A percentile compares a stretch with the other conserved stretches of the same genome.
Conservation (phyloP, 2,797 vertebrate genomes). For the Balearica regulorum region DNA sequence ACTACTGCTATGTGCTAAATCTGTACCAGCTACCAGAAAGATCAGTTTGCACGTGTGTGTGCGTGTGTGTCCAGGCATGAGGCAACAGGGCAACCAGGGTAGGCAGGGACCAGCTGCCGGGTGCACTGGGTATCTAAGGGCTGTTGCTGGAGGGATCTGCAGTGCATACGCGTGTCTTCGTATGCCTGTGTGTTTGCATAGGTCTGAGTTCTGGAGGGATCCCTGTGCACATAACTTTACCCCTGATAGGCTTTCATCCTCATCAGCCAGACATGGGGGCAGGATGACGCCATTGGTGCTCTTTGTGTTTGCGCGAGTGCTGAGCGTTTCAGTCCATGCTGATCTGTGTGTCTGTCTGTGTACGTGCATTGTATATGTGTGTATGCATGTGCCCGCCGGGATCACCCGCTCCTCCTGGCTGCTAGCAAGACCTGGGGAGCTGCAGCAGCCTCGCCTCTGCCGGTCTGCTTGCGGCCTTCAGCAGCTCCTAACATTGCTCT, state of each 20-base stretch:
- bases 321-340: neutral
- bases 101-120: neutral
- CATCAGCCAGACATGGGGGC: neutral
- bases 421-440: neutral
- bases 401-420: neutral
- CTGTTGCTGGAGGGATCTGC: neutral
- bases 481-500: neutral
- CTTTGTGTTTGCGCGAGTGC: rapidly evolving
- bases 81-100: neutral
- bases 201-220: neutral
- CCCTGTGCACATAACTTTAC: neutral
- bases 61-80: neutral
- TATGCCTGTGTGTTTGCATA: neutral
- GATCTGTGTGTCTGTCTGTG: neutral
- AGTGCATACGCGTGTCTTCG: rapidly evolving
- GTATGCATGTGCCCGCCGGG: neutral
- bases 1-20: neutral
- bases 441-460: rapidly evolving
- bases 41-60: neutral
- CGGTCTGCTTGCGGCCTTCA: neutral
- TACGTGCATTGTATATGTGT: rapidly evolving
- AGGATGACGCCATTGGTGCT: neutral
- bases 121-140: neutral
- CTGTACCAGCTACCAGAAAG: neutral
- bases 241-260: neutral